phyloP scores from a whole-genome alignment of 1,140 invertebrate species.

The Dreissena rostriformis region DNA sequence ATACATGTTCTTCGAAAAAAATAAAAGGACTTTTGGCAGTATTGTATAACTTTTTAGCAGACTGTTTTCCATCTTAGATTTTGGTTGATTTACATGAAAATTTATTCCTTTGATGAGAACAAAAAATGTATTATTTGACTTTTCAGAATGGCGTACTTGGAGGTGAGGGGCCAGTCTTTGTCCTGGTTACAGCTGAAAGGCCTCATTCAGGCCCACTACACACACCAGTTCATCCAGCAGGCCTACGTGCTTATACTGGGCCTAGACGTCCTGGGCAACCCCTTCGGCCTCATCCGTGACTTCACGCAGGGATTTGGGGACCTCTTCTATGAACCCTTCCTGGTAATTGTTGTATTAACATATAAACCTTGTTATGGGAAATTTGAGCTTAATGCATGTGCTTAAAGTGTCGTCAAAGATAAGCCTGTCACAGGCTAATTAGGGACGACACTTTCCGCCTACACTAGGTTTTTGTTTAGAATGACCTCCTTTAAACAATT shows the following conservation, averaged over 20 bases:
- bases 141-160: slow-evolving; percentile 79
- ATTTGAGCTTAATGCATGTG: neutral
- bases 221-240: slow-evolving; percentile 81
- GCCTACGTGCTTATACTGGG: slow-evolving; percentile 82
- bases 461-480: neutral
- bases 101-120: too few species aligned
- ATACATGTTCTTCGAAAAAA: too few species aligned
- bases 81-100: too few species aligned
- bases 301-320: slow-evolving; percentile 82
- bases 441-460: neutral
- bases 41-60: too few species aligned
- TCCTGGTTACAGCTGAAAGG: slow-evolving; percentile 70
- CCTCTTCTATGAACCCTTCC: slow-evolving; percentile 81
- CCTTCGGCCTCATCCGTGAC: slow-evolving; percentile 81
- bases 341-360: slow-evolving; percentile 78
- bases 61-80: too few species aligned
- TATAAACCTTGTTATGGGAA: neutral
- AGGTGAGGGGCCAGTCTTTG: slow-evolving; percentile 73
- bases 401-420: too few species aligned
- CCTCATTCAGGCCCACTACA: slow-evolving; percentile 79
- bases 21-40: too few species aligned
- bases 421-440: too few species aligned
- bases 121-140: too few species aligned
- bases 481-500: too few species aligned
- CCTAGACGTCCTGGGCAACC: slow-evolving; percentile 82